phyloP scores from a whole-genome alignment of 2,113 vertebrate species.

The Australoheros scitulus region DNA sequence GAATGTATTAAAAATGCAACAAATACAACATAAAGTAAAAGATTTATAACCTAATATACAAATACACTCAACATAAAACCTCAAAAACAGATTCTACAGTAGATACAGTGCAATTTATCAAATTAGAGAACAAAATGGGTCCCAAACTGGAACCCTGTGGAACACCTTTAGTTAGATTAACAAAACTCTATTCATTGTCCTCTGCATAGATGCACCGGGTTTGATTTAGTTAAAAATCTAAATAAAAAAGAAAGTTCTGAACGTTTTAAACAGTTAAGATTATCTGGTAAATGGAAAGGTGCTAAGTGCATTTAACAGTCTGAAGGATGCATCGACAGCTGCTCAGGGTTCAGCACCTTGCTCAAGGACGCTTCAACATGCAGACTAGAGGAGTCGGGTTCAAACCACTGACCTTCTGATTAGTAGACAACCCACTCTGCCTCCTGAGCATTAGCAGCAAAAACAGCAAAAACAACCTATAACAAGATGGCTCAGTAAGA shows the following conservation, averaged over 20 bases:
- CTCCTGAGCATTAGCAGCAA: background rate
- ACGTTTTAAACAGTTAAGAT: background rate
- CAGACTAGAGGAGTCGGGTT: background rate
- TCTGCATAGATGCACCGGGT: background rate
- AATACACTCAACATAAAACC: fast-evolving
- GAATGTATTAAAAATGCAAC: background rate
- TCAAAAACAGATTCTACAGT: background rate
- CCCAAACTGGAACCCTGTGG: fast-evolving
- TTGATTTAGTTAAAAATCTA: background rate
- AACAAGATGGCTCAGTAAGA: no score
- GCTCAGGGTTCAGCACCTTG: background rate
- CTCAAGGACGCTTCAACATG: background rate
- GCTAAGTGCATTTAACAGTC: background rate
- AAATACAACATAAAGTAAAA: background rate
- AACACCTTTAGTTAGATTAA: fast-evolving
- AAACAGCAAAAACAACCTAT: background rate
- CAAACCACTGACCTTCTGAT: background rate
- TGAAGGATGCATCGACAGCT: background rate
- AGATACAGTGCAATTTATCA: background rate
- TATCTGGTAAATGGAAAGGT: background rate
- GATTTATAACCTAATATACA: background rate
- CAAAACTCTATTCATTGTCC: background rate
- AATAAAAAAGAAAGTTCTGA: background rate
- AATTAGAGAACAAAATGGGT: background rate
- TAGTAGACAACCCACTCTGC: background rate